Evolutionary conservation across 2,113 vertebrate genomes (phyloP).

Genomic region (Seriola aureovittata): DNA sequence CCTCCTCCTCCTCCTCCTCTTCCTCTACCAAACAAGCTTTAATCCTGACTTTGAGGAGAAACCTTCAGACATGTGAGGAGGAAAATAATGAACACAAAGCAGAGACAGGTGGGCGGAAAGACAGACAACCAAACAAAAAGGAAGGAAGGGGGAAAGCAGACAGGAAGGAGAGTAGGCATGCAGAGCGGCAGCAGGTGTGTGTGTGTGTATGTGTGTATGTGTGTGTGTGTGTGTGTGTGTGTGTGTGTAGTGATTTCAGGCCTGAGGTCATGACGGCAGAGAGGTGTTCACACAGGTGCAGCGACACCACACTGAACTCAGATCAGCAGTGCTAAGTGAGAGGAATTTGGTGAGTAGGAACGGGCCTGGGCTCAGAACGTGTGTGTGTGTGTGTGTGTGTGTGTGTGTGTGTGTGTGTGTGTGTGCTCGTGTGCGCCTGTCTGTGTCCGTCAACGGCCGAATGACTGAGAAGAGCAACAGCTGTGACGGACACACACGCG

Average conservation of each 20-base stretch:
- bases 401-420: constrained; percentile 17
- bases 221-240: background rate
- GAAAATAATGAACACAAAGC: background rate
- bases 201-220: background rate
- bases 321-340: constrained; percentile 65
- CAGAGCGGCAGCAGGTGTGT: constrained; percentile 7
- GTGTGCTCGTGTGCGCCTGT: constrained; percentile 42
- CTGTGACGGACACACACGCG: constrained; percentile 66
- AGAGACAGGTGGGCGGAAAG: constrained; percentile 1
- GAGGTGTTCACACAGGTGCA: constrained; percentile 46
- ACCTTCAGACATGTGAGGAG: background rate
- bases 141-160: background rate
- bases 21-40: too few relatives aligned
- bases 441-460: constrained; percentile 67
- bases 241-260: constrained; percentile 34
- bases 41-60: background rate
- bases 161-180: background rate
- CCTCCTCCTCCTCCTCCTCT: too few relatives aligned
- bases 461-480: constrained; percentile 75
- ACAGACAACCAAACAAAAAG: background rate
- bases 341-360: constrained; percentile 44
- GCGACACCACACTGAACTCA: constrained; percentile 39
- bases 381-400: background rate
- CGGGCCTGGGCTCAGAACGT: background rate
- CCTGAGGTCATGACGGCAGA: background rate